A percentile compares a stretch with the other conserved stretches of the same genome.
These are phyloP conservation scores for Panthera uncia DNA, from an alignment of 2,113 vertebrate species.

Conservation along the genomic window DNA sequence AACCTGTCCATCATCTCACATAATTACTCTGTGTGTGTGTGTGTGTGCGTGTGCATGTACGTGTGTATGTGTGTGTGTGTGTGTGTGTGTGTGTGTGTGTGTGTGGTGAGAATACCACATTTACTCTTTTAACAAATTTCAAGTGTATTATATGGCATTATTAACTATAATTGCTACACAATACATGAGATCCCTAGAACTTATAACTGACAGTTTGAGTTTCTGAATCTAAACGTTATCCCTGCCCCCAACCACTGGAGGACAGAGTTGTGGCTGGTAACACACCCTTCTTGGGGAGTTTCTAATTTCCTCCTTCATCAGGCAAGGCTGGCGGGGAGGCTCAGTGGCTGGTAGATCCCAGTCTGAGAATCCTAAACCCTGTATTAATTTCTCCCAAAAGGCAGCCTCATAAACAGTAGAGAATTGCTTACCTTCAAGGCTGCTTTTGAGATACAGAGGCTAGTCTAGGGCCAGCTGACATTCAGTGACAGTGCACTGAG, in stretches of 20 bases:
- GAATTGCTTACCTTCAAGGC: neutral
- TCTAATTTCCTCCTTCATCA: neutral
- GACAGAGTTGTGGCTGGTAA: neutral
- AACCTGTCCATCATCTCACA: neutral
- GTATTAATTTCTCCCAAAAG: neutral
- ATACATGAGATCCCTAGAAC: neutral
- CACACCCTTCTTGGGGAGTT: neutral
- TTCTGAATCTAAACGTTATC: neutral
- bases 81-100: neutral
- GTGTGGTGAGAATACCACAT: neutral
- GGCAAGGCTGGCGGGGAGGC: neutral
- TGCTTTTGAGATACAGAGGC: neutral
- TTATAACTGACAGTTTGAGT: neutral
- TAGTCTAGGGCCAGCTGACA: neutral
- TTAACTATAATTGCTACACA: neutral
- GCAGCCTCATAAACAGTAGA: neutral
- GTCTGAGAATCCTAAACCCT: neutral
- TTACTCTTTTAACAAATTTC: neutral
- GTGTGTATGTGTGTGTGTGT: no score
- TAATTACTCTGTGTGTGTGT: neutral
- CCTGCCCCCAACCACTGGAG: neutral
- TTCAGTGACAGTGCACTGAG: neutral
- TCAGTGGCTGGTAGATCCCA: neutral
- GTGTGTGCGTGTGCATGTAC: no score
- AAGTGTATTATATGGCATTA: neutral